Conservation (phyloP, 2,113 vertebrate genomes). For the Gracilinanus agilis region DNA sequence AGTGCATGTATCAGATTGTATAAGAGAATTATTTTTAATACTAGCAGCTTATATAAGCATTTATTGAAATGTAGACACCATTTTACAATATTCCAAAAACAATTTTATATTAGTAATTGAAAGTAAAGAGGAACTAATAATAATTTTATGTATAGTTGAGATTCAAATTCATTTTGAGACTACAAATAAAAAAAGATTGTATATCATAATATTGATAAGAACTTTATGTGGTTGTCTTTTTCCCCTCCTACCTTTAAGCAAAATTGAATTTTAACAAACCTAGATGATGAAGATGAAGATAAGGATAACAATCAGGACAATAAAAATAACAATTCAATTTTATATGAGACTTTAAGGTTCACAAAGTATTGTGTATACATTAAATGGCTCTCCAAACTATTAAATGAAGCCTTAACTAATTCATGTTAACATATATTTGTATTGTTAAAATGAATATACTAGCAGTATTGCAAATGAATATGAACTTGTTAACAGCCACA, state of each 20-base stretch:
- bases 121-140: neutral
- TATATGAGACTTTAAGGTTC: neutral
- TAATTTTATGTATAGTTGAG: neutral
- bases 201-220: neutral
- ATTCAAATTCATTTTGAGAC: conserved; percentile 18
- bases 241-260: neutral
- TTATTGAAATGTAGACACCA: neutral
- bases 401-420: neutral
- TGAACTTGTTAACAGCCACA: neutral
- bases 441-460: neutral
- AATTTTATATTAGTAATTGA: neutral
- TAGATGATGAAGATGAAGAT: neutral
- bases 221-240: neutral
- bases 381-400: neutral
- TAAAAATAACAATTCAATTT: neutral
- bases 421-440: neutral
- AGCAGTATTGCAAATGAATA: neutral
- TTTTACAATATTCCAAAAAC: neutral
- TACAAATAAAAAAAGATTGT: neutral
- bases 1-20: neutral
- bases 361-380: neutral
- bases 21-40: neutral
- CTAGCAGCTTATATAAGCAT: neutral
- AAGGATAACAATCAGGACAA: neutral
- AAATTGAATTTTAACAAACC: neutral